A percentile compares a stretch with the other conserved stretches of the same genome.
These are phyloP conservation scores for Cranoglanis bouderius DNA, from an alignment of 2,113 vertebrate species.

Conservation along the genomic window DNA sequence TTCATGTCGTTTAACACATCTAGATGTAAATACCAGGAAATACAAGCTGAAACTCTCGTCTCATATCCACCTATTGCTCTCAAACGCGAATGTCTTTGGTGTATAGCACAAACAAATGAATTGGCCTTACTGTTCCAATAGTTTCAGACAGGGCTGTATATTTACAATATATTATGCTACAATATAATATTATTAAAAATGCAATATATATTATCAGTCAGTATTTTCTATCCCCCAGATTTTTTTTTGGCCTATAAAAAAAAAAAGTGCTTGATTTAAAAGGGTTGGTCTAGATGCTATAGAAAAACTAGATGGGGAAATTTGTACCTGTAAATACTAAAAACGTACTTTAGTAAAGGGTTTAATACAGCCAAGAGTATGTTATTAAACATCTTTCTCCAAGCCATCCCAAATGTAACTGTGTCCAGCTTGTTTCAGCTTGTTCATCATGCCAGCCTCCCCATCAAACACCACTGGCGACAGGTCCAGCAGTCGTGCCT, in stretches of 20 bases:
- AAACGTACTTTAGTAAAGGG: neutral
- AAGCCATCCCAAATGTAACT: neutral
- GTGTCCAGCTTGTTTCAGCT: neutral
- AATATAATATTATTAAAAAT: neutral
- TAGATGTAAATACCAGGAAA: no score
- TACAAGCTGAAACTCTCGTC: no score
- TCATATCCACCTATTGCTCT: no score
- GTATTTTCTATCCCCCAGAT: neutral
- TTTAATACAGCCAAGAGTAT: neutral
- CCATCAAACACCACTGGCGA: neutral
- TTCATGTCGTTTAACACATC: no score
- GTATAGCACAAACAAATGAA: no score
- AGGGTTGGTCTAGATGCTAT: neutral
- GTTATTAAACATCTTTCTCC: neutral
- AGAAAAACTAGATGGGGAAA: no score
- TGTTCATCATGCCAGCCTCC: neutral
- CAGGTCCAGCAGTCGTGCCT: neutral
- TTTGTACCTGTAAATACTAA: no score
- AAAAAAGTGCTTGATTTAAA: neutral
- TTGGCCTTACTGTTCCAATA: no score
- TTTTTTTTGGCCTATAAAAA: neutral
- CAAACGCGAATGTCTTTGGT: no score
- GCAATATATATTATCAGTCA: neutral
- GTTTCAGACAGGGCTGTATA: no score
- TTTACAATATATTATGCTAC: neutral